These are phyloP conservation scores for Teinopalpus imperialis DNA, from an alignment of 2,888 invertebrate species.

Conservation along the genomic window DNA sequence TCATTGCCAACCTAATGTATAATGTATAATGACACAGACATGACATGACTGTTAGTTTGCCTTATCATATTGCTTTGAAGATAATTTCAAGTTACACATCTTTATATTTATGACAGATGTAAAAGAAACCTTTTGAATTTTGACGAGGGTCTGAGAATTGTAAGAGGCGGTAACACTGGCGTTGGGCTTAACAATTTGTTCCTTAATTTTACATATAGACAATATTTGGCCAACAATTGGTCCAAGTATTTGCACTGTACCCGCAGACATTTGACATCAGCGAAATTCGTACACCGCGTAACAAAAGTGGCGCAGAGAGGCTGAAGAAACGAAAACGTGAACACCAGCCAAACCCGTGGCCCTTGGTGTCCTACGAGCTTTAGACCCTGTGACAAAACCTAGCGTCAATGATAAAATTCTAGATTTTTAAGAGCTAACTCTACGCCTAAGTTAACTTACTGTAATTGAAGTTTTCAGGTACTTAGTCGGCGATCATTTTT, in stretches of 20 bases:
- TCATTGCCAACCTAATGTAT: too few species aligned
- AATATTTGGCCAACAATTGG: conserved; percentile 22
- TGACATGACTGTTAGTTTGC: too few species aligned
- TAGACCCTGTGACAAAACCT: conserved; percentile 76
- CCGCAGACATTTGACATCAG: conserved; percentile 49
- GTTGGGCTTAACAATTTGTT: conserved; percentile 7
- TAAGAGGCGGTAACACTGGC: conserved; percentile 4
- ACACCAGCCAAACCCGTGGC: neutral
- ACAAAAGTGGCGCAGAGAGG: neutral
- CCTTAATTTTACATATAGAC: conserved; percentile 1
- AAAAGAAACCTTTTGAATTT: too few species aligned
- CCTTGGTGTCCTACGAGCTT: conserved; percentile 36
- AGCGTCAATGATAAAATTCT: conserved; percentile 68
- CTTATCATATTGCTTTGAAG: too few species aligned
- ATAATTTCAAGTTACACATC: too few species aligned
- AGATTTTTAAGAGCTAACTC: conserved; percentile 67
- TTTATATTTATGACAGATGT: too few species aligned
- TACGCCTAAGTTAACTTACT: conserved; percentile 73
- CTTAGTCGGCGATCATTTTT: conserved; percentile 76
- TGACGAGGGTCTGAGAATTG: too few species aligned
- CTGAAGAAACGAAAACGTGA: neutral
- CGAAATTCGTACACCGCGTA: conserved; percentile 48
- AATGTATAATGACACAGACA: too few species aligned
- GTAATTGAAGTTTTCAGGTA: conserved; percentile 79
- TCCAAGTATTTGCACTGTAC: conserved; percentile 11